A percentile compares a stretch with the other conserved stretches of the same genome.
Evolutionary conservation across 2,113 vertebrate genomes (phyloP).

Genomic region (Aptenodytes patagonicus): DNA sequence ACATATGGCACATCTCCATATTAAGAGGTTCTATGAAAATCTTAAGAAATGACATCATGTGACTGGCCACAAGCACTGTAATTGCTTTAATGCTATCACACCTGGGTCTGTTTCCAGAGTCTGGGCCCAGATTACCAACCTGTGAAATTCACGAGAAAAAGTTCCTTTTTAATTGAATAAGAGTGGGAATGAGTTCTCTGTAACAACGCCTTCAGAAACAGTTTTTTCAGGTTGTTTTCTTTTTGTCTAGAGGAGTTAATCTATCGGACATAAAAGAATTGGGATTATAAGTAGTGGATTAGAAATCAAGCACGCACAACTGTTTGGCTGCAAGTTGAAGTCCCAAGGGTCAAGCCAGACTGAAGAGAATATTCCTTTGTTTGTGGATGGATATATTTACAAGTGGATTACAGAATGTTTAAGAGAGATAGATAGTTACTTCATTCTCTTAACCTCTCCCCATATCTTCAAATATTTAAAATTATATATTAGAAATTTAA

Average conservation of each 20-base stretch:
- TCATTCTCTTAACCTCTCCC: background rate
- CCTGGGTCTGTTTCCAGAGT: background rate
- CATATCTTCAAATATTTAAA: conserved; percentile 36
- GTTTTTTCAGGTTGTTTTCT: background rate
- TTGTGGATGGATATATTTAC: background rate
- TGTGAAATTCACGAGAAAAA: background rate
- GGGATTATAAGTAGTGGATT: background rate
- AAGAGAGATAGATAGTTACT: background rate
- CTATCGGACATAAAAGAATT: background rate
- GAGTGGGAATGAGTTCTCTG: background rate
- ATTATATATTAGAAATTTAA: conserved; percentile 8
- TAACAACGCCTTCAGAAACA: background rate
- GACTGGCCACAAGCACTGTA: background rate
- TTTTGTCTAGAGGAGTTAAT: background rate
- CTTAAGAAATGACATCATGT: background rate
- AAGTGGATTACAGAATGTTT: background rate
- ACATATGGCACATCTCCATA: background rate
- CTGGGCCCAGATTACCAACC: background rate
- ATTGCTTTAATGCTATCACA: background rate
- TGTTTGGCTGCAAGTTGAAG: background rate
- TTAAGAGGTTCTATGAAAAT: background rate
- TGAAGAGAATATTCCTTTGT: background rate
- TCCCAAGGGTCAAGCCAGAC: background rate
- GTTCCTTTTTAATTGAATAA: background rate
- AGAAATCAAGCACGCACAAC: background rate